Conservation (phyloP, 2,113 vertebrate species). For the Fukomys damarensis region DNA sequence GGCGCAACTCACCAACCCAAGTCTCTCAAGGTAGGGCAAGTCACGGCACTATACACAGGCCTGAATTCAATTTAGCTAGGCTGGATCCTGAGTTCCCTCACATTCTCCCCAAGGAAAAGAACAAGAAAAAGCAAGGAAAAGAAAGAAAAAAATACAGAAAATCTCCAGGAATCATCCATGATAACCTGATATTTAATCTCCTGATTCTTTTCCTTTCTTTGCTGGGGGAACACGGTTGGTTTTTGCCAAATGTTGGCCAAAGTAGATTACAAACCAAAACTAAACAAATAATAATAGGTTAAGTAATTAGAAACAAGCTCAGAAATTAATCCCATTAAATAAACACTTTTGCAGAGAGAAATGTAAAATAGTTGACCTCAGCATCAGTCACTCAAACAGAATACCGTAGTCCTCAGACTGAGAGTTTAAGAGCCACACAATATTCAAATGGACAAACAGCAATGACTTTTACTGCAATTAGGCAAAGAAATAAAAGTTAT, state of each 20-base stretch:
- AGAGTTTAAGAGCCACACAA: conserved; percentile 6
- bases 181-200: conserved; percentile 42
- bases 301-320: background rate
- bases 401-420: background rate
- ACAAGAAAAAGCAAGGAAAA: background rate
- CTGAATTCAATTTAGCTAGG: conserved; percentile 9
- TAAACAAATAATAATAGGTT: background rate
- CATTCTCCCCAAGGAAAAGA: background rate
- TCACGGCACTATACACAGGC: background rate
- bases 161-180: background rate
- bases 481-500: background rate
- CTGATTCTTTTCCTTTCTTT: background rate
- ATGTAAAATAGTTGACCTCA: background rate
- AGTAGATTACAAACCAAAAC: background rate
- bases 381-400: background rate
- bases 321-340: conserved; percentile 38
- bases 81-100: background rate
- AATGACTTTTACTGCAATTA: background rate
- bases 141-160: background rate
- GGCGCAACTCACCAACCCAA: conserved; percentile 4
- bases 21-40: background rate
- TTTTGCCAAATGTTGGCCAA: background rate
- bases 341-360: conserved; percentile 26
- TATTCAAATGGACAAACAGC: background rate
- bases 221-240: background rate